These are phyloP conservation scores for Saxidomus purpurata DNA, from an alignment of 1,140 invertebrate species.

Conservation along the genomic window DNA sequence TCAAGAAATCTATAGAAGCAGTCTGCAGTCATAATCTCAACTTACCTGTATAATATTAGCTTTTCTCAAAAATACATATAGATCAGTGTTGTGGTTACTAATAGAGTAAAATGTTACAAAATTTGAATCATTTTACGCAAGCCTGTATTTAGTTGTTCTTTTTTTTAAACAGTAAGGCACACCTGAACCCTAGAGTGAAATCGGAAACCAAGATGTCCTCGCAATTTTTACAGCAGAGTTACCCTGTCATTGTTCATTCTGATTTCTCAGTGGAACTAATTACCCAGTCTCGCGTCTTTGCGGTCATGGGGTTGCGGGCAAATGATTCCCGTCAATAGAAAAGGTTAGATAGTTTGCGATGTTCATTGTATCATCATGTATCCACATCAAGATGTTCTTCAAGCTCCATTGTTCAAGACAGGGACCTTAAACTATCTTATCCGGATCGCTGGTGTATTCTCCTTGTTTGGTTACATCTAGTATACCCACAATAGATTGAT, in stretches of 20 bases:
- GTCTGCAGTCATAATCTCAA: no score
- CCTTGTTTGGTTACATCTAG: not conserved
- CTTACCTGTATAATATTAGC: no score
- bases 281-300: conserved; percentile 25
- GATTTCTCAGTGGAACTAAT: not conserved
- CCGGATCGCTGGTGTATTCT: not conserved
- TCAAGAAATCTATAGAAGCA: no score
- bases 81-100: no score
- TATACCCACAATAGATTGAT: not conserved
- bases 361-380: conserved; percentile 4
- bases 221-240: conserved; percentile 4
- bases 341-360: conserved; percentile 18
- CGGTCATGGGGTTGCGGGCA: conserved; percentile 31
- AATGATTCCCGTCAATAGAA: conserved; percentile 12
- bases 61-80: no score
- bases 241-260: conserved; percentile 4
- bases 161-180: conserved; percentile 13
- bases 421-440: conserved; percentile 31
- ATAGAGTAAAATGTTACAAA: not conserved
- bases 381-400: not conserved
- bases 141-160: conserved; percentile 21
- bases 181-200: conserved; percentile 12
- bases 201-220: conserved; percentile 10
- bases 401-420: conserved; percentile 9
- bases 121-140: not conserved